A percentile compares a stretch with the other conserved stretches of the same genome.
These are phyloP conservation scores for Aplochiton taeniatus DNA, from an alignment of 2,797 vertebrate species.

Conservation along the genomic window DNA sequence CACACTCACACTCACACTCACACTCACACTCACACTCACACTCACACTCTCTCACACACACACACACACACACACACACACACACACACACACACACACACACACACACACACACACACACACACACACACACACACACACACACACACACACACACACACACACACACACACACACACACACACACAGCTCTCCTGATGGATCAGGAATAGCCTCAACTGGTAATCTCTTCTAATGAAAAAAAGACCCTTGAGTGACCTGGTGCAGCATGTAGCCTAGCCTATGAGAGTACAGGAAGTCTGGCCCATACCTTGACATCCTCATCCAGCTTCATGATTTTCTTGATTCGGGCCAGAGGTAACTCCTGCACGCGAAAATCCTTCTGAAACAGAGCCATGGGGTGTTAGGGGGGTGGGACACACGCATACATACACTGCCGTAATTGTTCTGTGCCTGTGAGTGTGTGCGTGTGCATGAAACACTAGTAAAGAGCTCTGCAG, in stretches of 20 bases:
- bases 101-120: conserved; percentile 3
- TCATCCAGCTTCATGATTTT: conserved; percentile 99
- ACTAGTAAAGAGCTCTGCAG: too few relatives aligned
- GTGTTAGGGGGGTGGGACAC: conserved; percentile 22
- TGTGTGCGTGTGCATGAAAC: conserved; percentile 1
- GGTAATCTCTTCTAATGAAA: conserved; percentile 33
- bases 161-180: not conserved
- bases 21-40: conserved; percentile 1
- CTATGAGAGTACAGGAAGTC: too few relatives aligned
- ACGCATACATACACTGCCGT: not conserved
- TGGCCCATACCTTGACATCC: conserved; percentile 89
- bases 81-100: conserved; percentile 16
- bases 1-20: conserved; percentile 4
- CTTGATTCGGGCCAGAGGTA: conserved; percentile 97
- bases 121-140: conserved; percentile 3
- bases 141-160: conserved; percentile 9
- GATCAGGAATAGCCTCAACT: conserved; percentile 18
- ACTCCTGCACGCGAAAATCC: conserved; percentile 97
- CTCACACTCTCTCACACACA: conserved; percentile 10
- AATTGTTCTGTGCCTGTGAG: too few relatives aligned
- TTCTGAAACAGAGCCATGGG: conserved; percentile 81
- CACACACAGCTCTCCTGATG: conserved; percentile 22
- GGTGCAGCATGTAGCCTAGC: not conserved
- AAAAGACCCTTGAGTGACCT: conserved; percentile 19
- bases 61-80: not conserved